A percentile compares a stretch with the other conserved stretches of the same genome.
phyloP scores from a whole-genome alignment of 2,113 vertebrate species.

The Pedionomus torquatus region DNA sequence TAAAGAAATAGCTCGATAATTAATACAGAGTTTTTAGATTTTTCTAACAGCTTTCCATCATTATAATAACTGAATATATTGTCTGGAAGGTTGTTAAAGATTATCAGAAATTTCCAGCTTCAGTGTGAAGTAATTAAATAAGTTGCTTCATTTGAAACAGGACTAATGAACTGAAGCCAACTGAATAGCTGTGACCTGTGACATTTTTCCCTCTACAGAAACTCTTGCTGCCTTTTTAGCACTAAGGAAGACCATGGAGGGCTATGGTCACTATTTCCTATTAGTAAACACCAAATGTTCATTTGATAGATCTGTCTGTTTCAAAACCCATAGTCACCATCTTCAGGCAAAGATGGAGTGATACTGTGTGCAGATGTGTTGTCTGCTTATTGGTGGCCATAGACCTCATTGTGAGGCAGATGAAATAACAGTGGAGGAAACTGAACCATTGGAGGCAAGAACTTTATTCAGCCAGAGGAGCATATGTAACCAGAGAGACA shows the following conservation, averaged over 20 bases:
- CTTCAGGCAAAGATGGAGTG: neutral
- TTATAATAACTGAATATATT: neutral
- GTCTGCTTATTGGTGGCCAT: neutral
- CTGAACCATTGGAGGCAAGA: neutral
- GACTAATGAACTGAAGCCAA: neutral
- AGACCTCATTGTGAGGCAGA: neutral
- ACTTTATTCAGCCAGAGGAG: neutral
- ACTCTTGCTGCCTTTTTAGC: neutral
- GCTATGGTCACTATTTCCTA: neutral
- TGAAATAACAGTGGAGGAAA: neutral
- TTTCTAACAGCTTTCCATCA: neutral
- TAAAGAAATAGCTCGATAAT: neutral
- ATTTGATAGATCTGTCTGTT: neutral
- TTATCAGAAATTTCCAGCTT: neutral
- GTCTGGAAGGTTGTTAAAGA: neutral
- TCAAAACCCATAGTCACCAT: neutral
- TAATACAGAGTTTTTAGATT: neutral
- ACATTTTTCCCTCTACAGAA: neutral
- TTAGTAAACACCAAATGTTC: neutral
- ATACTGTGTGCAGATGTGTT: neutral
- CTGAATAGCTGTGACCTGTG: neutral
- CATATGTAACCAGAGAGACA: neutral
- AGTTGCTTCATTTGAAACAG: neutral
- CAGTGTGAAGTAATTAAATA: neutral
- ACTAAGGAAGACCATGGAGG: neutral